Evolutionary conservation across 2,797 vertebrate genomes (phyloP).

Genomic region (Podarcis lilfordi): DNA sequence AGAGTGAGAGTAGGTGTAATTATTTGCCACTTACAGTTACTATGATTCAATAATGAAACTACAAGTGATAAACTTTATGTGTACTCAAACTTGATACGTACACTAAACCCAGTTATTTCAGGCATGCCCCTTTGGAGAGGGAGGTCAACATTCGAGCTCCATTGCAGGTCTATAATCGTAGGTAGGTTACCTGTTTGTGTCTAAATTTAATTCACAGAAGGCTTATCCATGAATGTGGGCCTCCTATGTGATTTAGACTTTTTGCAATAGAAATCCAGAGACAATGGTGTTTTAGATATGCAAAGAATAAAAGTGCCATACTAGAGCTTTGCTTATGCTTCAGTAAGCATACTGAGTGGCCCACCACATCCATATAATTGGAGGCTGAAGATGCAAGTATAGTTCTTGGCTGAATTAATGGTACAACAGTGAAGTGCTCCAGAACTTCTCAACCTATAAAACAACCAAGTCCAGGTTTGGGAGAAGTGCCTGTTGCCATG

Average conservation of each 20-base stretch:
- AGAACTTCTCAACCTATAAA: background rate
- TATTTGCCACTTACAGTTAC: too few species aligned
- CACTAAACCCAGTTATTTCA: background rate
- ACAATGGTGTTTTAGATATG: background rate
- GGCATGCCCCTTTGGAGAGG: background rate
- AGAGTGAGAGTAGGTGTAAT: too few species aligned
- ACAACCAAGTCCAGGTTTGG: background rate
- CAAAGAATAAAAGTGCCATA: background rate
- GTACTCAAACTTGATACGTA: background rate
- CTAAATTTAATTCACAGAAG: too few species aligned
- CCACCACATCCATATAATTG: background rate
- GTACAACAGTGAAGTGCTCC: too few species aligned
- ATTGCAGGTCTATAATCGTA: background rate
- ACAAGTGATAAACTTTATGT: background rate
- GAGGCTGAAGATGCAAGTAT: background rate
- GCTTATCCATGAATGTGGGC: background rate
- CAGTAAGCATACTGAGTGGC: background rate
- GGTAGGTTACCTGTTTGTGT: too few species aligned
- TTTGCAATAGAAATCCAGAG: background rate
- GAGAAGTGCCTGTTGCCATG: too few species aligned
- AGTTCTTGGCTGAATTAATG: background rate
- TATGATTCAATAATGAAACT: background rate
- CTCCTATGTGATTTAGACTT: background rate
- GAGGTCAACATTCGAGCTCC: background rate
- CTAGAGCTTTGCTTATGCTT: background rate